Percentiles rank a stretch among this genome's conserved stretches.
Evolutionary conservation across 2,888 invertebrate species (phyloP).

Genomic region (Leptinotarsa tumamoca): DNA sequence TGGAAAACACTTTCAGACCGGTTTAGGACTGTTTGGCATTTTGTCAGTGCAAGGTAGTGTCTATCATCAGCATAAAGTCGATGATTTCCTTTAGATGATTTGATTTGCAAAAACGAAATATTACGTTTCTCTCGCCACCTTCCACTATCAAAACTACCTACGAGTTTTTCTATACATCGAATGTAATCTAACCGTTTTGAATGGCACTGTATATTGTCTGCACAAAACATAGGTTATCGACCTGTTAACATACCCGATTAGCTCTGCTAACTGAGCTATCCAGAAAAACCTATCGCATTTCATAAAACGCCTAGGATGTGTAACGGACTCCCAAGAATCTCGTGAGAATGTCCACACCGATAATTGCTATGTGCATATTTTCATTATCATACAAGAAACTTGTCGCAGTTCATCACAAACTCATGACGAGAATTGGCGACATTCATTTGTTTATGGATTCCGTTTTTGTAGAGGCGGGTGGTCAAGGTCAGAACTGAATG

Average conservation of each 20-base stretch:
- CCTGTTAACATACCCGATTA: neutral
- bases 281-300: slow-evolving; percentile 16
- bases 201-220: neutral
- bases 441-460: slow-evolving; percentile 4
- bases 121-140: too few species aligned
- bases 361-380: slow-evolving; percentile 18
- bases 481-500: neutral
- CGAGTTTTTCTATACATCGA: too few species aligned
- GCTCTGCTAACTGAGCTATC: neutral
- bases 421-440: slow-evolving; percentile 22
- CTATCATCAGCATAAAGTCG: too few species aligned
- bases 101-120: too few species aligned
- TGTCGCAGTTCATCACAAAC: slow-evolving; percentile 17
- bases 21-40: too few species aligned
- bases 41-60: too few species aligned
- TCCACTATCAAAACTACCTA: too few species aligned
- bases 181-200: too few species aligned
- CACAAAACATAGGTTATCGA: slow-evolving; percentile 3
- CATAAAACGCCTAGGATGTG: slow-evolving; percentile 9
- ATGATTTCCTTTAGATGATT: too few species aligned
- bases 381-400: slow-evolving; percentile 21
- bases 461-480: slow-evolving; percentile 13
- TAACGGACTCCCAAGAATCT: slow-evolving; percentile 7
- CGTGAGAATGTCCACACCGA: slow-evolving; percentile 25
- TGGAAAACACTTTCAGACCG: too few species aligned